Conservation (phyloP, 2,888 invertebrate species). For the Helobdella robusta region DNA sequence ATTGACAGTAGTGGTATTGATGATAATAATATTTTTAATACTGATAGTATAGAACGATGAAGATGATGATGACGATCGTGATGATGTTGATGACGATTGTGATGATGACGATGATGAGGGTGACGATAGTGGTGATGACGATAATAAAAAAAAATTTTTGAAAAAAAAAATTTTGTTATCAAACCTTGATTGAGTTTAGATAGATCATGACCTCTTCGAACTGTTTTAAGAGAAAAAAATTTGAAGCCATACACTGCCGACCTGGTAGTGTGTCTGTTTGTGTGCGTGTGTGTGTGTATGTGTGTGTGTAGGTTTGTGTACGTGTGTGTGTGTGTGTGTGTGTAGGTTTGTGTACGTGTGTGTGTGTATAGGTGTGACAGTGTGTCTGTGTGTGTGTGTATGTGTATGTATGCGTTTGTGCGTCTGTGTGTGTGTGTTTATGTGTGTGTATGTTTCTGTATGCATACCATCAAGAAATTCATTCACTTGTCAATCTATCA, state of each 20-base stretch:
- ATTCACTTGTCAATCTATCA: no score
- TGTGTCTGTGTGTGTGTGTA: no score
- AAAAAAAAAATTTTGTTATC: background rate
- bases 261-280: conserved; percentile 77
- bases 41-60: background rate
- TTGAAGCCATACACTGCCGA: conserved; percentile 94
- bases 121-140: no score
- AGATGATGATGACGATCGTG: background rate
- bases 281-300: conserved; percentile 2
- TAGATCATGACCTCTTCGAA: conserved; percentile 94
- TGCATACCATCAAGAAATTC: no score
- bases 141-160: background rate
- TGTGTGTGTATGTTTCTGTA: background rate
- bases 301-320: background rate
- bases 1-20: no score
- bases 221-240: conserved; percentile 83
- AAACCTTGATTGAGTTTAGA: conserved; percentile 78
- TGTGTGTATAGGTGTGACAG: no score
- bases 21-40: no score
- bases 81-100: background rate
- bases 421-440: background rate
- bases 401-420: background rate
- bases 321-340: no score
- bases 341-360: no score
- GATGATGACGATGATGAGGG: background rate